A percentile compares a stretch with the other conserved stretches of the same genome.
Evolutionary conservation across 2,888 invertebrate species (phyloP).

Genomic region (Cinara cedri): DNA sequence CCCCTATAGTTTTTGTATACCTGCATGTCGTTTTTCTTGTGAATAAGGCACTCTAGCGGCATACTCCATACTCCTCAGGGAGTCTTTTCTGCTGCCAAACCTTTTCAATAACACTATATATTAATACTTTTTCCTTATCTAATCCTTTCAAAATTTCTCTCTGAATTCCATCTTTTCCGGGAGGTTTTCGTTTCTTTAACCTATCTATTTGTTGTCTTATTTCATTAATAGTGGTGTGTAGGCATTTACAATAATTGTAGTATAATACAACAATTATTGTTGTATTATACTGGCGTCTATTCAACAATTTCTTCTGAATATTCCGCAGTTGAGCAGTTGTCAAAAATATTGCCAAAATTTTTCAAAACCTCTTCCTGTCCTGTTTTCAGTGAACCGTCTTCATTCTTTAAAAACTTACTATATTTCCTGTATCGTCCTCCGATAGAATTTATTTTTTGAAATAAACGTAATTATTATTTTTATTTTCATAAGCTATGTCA

Average conservation of each 20-base stretch:
- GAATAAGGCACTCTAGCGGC: no score
- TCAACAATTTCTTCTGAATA: conserved; percentile 23
- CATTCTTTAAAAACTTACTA: no score
- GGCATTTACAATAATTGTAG: no score
- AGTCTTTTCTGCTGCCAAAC: conserved; percentile 31
- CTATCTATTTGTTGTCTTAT: conserved; percentile 17
- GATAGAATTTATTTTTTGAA: conserved; percentile 12
- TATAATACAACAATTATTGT: no score
- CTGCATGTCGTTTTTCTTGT: no score
- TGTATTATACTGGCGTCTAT: conserved; percentile 7
- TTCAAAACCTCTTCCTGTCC: conserved; percentile 25
- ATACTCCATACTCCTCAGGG: conserved; percentile 26
- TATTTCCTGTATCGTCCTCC: conserved; percentile 11
- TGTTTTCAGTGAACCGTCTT: conserved; percentile 19
- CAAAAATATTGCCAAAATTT: conserved; percentile 16
- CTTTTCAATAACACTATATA: no score
- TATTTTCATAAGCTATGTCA: no score
- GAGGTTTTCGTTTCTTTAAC: neutral
- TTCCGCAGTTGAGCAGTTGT: conserved; percentile 10
- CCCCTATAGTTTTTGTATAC: no score
- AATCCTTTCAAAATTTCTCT: conserved; percentile 1
- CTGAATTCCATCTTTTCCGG: neutral
- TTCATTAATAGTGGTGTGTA: neutral
- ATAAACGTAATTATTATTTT: no score
- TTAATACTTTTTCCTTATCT: no score